phyloP scores from a whole-genome alignment of 2,113 vertebrate genomes.

The Laticauda laticaudata region DNA sequence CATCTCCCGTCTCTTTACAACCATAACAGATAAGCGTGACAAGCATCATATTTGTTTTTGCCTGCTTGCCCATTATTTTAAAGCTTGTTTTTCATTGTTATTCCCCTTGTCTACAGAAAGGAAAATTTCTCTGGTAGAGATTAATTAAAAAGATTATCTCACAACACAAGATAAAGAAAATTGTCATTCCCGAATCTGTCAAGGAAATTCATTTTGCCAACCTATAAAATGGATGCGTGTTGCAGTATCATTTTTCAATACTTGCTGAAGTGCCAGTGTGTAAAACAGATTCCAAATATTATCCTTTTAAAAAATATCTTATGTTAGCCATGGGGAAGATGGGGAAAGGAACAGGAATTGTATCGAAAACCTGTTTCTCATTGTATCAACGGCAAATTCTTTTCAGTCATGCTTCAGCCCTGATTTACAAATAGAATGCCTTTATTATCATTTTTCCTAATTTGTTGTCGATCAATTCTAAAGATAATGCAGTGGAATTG shows the following conservation, averaged over 20 bases:
- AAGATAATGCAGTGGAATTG: background rate
- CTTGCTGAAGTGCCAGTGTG: background rate
- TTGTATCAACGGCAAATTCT: background rate
- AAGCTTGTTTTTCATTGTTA: background rate
- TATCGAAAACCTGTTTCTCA: background rate
- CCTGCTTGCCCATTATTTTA: background rate
- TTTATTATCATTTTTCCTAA: background rate
- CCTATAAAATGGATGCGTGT: background rate
- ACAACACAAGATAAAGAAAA: background rate
- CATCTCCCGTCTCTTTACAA: background rate
- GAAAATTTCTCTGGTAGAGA: background rate
- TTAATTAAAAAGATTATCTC: constrained; percentile 20
- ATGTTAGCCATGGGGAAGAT: no score
- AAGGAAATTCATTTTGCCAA: background rate
- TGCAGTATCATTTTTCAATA: background rate
- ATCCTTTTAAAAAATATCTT: background rate
- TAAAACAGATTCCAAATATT: background rate
- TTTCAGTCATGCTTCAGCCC: background rate
- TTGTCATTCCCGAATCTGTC: constrained; percentile 1
- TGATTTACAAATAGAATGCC: background rate
- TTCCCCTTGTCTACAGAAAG: background rate
- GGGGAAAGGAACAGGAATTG: background rate
- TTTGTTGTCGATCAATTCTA: background rate
- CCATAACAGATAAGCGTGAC: background rate
- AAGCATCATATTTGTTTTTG: background rate